phyloP scores from a whole-genome alignment of 2,888 invertebrate species.

The Acleris literana region DNA sequence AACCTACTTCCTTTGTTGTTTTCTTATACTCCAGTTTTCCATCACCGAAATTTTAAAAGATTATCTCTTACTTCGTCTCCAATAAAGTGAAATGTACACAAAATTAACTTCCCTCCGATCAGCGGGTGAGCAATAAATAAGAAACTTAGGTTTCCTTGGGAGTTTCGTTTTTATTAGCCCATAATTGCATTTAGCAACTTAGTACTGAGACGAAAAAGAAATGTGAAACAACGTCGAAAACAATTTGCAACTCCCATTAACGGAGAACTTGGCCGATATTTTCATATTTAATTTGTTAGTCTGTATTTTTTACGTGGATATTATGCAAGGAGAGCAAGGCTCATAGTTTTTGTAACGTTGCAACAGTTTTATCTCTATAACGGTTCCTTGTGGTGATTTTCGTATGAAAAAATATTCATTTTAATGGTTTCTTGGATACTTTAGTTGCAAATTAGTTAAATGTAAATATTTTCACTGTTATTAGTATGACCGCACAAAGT shows the following conservation, averaged over 20 bases:
- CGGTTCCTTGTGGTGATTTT: background rate
- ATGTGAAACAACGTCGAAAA: conserved; percentile 58
- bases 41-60: background rate
- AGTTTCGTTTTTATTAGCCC: conserved; percentile 46
- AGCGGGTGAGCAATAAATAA: conserved; percentile 40
- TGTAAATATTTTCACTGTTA: too few relatives aligned
- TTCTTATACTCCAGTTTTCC: too few relatives aligned
- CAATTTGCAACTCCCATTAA: conserved; percentile 67
- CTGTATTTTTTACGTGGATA: conserved; percentile 56
- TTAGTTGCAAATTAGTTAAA: too few relatives aligned
- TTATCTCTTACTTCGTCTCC: conserved; percentile 12
- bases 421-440: too few relatives aligned
- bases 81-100: conserved; percentile 27
- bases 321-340: conserved; percentile 37
- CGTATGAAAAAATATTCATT: background rate
- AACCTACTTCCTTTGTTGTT: too few relatives aligned
- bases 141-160: conserved; percentile 38
- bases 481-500: too few relatives aligned
- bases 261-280: conserved; percentile 63
- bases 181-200: conserved; percentile 50
- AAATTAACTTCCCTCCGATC: conserved; percentile 34
- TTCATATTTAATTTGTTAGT: conserved; percentile 60
- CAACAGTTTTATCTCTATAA: background rate
- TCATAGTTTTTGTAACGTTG: conserved; percentile 1
- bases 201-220: conserved; percentile 50